Conservation (phyloP, 2,888 invertebrate genomes). For the Ecliptopera silaceata region DNA sequence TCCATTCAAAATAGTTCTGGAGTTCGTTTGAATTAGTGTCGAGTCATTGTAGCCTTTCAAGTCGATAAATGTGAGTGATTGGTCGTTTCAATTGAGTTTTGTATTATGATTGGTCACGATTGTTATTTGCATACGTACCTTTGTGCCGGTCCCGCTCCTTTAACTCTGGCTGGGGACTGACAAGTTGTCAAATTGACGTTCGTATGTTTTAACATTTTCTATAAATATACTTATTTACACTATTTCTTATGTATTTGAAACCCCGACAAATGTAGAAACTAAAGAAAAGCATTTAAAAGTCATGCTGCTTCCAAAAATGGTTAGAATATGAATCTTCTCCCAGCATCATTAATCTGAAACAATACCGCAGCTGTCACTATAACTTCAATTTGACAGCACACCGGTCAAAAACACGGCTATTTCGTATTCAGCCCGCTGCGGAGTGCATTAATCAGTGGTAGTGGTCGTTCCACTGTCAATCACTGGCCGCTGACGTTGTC, state of each 20-base stretch:
- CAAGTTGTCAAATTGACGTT: no score
- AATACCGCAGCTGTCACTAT: constrained; percentile 29
- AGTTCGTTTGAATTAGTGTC: constrained; percentile 20
- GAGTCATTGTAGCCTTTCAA: constrained; percentile 19
- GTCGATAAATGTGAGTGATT: constrained; percentile 9
- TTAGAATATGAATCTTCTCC: background rate
- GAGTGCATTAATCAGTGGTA: constrained; percentile 38
- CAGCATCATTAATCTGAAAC: constrained; percentile 26
- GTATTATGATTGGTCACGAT: background rate
- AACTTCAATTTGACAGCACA: constrained; percentile 35
- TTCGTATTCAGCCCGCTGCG: constrained; percentile 30
- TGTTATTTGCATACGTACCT: constrained; percentile 1
- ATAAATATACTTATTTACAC: no score
- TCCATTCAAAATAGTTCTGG: constrained; percentile 15
- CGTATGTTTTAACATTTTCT: no score
- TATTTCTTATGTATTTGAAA: no score
- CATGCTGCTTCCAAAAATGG: background rate
- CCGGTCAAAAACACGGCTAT: constrained; percentile 34
- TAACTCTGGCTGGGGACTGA: background rate
- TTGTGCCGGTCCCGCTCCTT: background rate
- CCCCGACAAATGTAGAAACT: no score
- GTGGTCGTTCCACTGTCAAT: constrained; percentile 35
- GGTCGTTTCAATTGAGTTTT: constrained; percentile 6
- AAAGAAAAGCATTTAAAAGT: background rate
- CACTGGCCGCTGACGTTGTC: constrained; percentile 36